Evolutionary conservation across 2,797 vertebrate genomes (phyloP).

Genomic region (Gallinago nigripennis): DNA sequence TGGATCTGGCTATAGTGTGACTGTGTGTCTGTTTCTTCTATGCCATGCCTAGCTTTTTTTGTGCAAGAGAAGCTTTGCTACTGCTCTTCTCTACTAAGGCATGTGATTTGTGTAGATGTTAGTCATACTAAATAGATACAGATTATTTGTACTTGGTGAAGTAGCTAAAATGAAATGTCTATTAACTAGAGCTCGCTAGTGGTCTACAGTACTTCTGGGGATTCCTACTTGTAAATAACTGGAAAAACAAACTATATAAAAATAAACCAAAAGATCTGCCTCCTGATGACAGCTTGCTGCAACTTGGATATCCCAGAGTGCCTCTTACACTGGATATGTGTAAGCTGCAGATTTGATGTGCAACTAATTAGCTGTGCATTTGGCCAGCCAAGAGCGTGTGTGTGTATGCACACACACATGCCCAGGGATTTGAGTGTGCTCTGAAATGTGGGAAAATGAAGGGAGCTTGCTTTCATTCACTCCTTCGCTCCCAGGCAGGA

Average conservation of each 20-base stretch:
- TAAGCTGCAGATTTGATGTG: not conserved
- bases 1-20: not conserved
- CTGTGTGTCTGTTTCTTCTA: not conserved
- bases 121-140: not conserved
- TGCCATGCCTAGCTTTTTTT: not conserved
- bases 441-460: slow-evolving; percentile 34
- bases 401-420: accelerated
- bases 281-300: not conserved
- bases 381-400: not conserved
- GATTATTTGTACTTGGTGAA: not conserved
- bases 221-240: slow-evolving; percentile 35
- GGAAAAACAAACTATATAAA: slow-evolving; percentile 18
- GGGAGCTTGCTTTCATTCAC: not conserved
- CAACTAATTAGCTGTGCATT: not conserved
- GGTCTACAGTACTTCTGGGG: not conserved
- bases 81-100: not conserved
- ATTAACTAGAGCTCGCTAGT: not conserved
- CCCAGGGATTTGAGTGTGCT: not conserved
- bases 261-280: not conserved
- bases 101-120: not conserved
- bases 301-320: not conserved
- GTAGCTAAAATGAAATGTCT: slow-evolving; percentile 11
- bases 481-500: not conserved
- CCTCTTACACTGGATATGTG: not conserved
- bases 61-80: not conserved